A percentile compares a stretch with the other conserved stretches of the same genome.
Evolutionary conservation across 2,113 vertebrate species (phyloP).

Genomic region (Asarcornis scutulata): DNA sequence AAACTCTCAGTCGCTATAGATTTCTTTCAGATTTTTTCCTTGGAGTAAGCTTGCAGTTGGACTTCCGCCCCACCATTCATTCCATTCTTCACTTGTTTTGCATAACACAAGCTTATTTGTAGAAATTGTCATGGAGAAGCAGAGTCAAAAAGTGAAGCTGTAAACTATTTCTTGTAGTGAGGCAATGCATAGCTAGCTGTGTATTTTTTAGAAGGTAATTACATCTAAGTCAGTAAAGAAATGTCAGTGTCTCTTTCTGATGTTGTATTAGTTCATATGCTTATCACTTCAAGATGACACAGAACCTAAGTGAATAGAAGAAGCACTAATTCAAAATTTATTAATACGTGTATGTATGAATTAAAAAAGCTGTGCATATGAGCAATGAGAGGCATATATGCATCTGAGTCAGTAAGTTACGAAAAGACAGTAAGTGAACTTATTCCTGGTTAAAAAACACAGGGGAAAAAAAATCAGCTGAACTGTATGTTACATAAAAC

Average conservation of each 20-base stretch:
- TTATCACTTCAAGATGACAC: neutral
- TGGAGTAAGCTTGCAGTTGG: neutral
- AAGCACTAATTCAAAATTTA: neutral
- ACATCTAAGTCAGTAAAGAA: neutral
- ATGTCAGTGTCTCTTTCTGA: neutral
- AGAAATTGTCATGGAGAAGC: neutral
- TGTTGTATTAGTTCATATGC: neutral
- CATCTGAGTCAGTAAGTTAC: neutral
- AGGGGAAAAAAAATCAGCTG: neutral
- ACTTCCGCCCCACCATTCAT: neutral
- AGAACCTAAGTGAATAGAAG: neutral
- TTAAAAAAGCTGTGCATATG: neutral
- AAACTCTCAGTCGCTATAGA: neutral
- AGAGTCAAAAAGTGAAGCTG: neutral
- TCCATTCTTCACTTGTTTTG: neutral
- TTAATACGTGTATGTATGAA: accelerated
- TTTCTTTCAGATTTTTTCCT: neutral
- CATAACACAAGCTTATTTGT: neutral
- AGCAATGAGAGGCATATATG: neutral
- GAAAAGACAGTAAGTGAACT: neutral
- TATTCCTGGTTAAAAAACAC: neutral
- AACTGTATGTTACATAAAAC: neutral
- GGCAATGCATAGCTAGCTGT: neutral
- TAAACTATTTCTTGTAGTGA: neutral
- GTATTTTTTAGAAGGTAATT: neutral